Conservation (phyloP, 1,140 invertebrate genomes). For the Thaumetopoea pityocampa region DNA sequence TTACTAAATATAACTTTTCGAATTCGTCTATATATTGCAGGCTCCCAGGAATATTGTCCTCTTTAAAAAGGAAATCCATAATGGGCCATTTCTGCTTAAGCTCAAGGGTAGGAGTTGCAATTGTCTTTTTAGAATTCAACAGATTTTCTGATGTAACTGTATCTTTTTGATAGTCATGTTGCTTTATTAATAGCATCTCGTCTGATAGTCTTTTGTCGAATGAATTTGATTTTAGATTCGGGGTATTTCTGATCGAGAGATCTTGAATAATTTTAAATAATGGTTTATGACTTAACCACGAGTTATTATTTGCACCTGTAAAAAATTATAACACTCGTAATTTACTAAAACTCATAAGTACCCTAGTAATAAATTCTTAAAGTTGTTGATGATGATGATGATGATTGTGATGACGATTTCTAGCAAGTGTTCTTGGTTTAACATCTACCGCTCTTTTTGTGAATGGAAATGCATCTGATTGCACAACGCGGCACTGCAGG, state of each 20-base stretch:
- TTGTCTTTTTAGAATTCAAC: conserved; percentile 27
- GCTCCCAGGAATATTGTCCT: conserved; percentile 13
- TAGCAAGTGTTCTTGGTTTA: too few relatives aligned
- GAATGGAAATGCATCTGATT: too few relatives aligned
- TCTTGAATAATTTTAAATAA: conserved; percentile 24
- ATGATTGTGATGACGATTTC: too few relatives aligned
- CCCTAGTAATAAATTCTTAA: too few relatives aligned
- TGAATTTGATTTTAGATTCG: conserved; percentile 47
- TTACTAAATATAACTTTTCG: background rate
- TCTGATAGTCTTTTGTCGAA: conserved; percentile 59
- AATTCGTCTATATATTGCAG: background rate
- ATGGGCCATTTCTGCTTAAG: conserved; percentile 51
- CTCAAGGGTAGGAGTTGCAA: conserved; percentile 42
- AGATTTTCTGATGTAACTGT: conserved; percentile 19
- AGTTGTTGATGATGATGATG: too few relatives aligned
- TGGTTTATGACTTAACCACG: conserved; percentile 6
- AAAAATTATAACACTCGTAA: too few relatives aligned
- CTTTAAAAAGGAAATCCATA: conserved; percentile 25
- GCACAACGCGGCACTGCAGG: too few relatives aligned
- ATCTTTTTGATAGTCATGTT: conserved; percentile 40
- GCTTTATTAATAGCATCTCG: conserved; percentile 53
- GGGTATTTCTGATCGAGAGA: conserved; percentile 14
- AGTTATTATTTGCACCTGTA: background rate
- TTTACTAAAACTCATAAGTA: too few relatives aligned
- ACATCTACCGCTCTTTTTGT: too few relatives aligned